A percentile compares a stretch with the other conserved stretches of the same genome.
Evolutionary conservation across 1,140 invertebrate genomes (phyloP).

Genomic region (Drosophila kepulauana): DNA sequence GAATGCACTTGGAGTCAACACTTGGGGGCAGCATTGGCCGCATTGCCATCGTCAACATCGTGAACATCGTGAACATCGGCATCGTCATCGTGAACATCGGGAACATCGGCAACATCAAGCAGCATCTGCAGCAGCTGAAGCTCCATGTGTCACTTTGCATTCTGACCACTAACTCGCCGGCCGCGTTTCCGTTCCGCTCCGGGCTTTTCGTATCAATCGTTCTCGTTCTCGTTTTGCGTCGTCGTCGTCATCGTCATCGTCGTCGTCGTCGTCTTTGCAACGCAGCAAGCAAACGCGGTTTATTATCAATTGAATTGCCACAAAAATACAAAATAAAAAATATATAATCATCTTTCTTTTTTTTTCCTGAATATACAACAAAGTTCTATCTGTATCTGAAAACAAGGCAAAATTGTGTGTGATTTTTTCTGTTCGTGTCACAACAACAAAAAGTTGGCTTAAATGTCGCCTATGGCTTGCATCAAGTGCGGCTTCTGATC

Average conservation of each 20-base stretch:
- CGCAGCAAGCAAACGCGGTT: neutral
- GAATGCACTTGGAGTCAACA: slow-evolving; percentile 49
- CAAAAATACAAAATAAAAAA: neutral
- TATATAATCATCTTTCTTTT: slow-evolving; percentile 4
- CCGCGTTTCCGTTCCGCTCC: slow-evolving; percentile 78
- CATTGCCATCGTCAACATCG: slow-evolving; percentile 24
- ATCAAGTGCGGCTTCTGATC: slow-evolving; percentile 15
- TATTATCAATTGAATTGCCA: neutral
- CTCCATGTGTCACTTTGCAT: slow-evolving; percentile 84
- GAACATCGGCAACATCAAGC: slow-evolving; percentile 23
- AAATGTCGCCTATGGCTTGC: slow-evolving; percentile 6
- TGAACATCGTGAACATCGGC: slow-evolving; percentile 31
- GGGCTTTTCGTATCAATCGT: slow-evolving; percentile 5
- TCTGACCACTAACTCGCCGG: slow-evolving; percentile 84
- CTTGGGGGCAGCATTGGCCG: slow-evolving; percentile 39
- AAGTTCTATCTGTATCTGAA: neutral
- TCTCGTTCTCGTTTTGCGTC: neutral
- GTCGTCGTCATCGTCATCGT: slow-evolving; percentile 10
- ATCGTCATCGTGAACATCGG: slow-evolving; percentile 18
- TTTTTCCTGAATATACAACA: slow-evolving; percentile 8
- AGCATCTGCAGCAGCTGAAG: slow-evolving; percentile 42
- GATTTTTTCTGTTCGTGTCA: slow-evolving; percentile 45
- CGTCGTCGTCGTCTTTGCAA: slow-evolving; percentile 22
- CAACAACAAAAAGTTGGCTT: slow-evolving; percentile 13
- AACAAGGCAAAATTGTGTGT: slow-evolving; percentile 36